Conservation (phyloP, 2,888 invertebrate genomes). For the Drosophila austrosaltans region DNA sequence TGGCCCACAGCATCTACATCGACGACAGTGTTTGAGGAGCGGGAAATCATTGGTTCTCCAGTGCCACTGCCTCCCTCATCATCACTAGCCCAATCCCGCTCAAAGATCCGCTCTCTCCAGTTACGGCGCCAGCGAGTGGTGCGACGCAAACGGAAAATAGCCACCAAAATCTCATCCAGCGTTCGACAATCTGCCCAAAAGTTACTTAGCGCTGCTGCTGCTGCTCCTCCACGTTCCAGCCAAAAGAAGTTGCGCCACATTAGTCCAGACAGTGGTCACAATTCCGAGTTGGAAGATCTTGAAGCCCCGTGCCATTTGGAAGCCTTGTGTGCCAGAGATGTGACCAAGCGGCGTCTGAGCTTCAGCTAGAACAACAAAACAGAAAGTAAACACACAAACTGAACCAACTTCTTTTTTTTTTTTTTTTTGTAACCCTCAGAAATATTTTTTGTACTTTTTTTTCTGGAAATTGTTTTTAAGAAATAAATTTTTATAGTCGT, state of each 20-base stretch:
- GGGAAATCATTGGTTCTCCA: constrained; percentile 79
- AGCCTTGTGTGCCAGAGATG: constrained; percentile 55
- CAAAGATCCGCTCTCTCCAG: constrained; percentile 45
- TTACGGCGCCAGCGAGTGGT: constrained; percentile 78
- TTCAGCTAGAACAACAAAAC: constrained; percentile 52
- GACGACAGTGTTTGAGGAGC: constrained; percentile 62
- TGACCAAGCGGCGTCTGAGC: constrained; percentile 70
- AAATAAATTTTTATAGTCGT: constrained; percentile 45
- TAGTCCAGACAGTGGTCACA: constrained; percentile 82
- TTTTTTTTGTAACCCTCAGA: constrained; percentile 1
- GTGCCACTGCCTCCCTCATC: constrained; percentile 23
- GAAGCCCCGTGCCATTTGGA: constrained; percentile 61
- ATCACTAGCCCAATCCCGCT: constrained; percentile 8
- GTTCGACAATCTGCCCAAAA: constrained; percentile 79
- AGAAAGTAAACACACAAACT: neutral
- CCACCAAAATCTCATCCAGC: constrained; percentile 66
- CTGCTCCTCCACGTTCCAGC: constrained; percentile 30
- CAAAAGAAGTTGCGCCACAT: constrained; percentile 62
- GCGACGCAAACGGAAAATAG: constrained; percentile 76
- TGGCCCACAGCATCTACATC: constrained; percentile 56
- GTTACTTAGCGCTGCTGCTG: constrained; percentile 49
- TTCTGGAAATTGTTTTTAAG: constrained; percentile 28
- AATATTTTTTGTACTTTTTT: constrained; percentile 44
- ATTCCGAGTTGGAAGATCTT: constrained; percentile 72
- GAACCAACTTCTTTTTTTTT: constrained; percentile 16